phyloP scores from a whole-genome alignment of 2,888 invertebrate species.

The Galerucella nymphaeae region DNA sequence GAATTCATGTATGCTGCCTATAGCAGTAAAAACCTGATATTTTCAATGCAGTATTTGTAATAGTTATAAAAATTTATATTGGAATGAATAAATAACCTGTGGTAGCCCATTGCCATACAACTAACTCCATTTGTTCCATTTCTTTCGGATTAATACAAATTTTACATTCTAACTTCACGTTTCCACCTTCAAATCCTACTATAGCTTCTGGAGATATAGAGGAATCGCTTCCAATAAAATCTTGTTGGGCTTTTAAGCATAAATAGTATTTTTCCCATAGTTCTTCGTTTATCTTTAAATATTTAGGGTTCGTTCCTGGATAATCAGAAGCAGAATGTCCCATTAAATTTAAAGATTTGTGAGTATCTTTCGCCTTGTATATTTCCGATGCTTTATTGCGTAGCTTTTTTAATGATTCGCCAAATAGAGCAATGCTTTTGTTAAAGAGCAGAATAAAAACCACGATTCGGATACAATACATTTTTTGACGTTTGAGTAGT shows the following conservation, averaged over 20 bases:
- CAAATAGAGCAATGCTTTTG: slow-evolving; percentile 39
- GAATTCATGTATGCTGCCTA: too few relatives aligned
- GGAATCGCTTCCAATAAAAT: slow-evolving; percentile 59
- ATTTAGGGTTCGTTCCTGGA: slow-evolving; percentile 64
- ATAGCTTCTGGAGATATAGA: slow-evolving; percentile 61
- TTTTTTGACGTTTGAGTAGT: background rate
- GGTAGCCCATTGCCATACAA: slow-evolving; percentile 66
- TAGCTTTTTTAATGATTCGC: slow-evolving; percentile 51
- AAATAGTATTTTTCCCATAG: slow-evolving; percentile 70
- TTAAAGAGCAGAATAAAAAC: slow-evolving; percentile 13
- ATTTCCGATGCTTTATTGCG: slow-evolving; percentile 59
- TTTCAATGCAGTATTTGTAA: too few relatives aligned
- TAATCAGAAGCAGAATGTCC: slow-evolving; percentile 63
- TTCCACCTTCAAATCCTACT: slow-evolving; percentile 63
- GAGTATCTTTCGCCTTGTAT: slow-evolving; percentile 59
- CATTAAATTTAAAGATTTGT: slow-evolving; percentile 59
- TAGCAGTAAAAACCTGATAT: too few relatives aligned
- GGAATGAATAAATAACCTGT: slow-evolving; percentile 3
- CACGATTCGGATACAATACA: background rate
- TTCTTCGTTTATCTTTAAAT: slow-evolving; percentile 59
- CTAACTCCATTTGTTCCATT: slow-evolving; percentile 57
- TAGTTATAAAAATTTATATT: too few relatives aligned
- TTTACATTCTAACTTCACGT: slow-evolving; percentile 66
- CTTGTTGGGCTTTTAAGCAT: slow-evolving; percentile 63
- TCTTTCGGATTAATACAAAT: slow-evolving; percentile 69